Evolutionary conservation across 2,888 invertebrate genomes (phyloP), one percentile per base, ranked within the genome.

Genomic region (Aphidius colemani): DNA sequence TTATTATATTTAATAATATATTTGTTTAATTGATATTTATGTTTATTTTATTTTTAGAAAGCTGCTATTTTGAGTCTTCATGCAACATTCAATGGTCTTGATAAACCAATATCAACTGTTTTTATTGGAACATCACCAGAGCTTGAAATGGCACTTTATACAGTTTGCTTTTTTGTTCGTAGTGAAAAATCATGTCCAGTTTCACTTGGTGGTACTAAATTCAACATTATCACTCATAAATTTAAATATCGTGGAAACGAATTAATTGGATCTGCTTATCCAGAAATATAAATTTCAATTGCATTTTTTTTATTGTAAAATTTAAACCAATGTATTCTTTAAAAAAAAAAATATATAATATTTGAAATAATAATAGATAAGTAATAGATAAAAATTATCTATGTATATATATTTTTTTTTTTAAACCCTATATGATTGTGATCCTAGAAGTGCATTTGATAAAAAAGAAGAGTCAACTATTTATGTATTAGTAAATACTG

Each of bases 61-160:
- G 93, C 91, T 46, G 86, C 87, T 5, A 87, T 94, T 13, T 59
- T 93, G 41, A 92, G 93, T 78, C 81, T 88, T 50, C 91, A 92
- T 68, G 88, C 92, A 67, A 88, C 85, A 61, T 90, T 91, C 79
- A 87, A 89, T 75, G 88, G 88, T 1, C 83, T 87, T 2, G 88
- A 89, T 68, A 94, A 94, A 76, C 93, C 94, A 0, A 91, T 92
- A 0, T 90, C 90, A 59, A 86, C 88, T 0, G 86, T 94, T 85
- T 93, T 94, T 74, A 85, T 94, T 66, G 94, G 94, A 39, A 93
- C 93, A 1, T 94, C 94, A 60, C 96, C 96, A 0, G 96, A 96
- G 83, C 84, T 96, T 69, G 96, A 97, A 82, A 87, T 97, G 83
- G 93, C 96, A 0, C 81, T 96, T 3, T 96, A 95, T 80, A 93